These are phyloP conservation scores for Nomada flava DNA, from an alignment of 2,888 invertebrate genomes.

Conservation along the genomic window DNA sequence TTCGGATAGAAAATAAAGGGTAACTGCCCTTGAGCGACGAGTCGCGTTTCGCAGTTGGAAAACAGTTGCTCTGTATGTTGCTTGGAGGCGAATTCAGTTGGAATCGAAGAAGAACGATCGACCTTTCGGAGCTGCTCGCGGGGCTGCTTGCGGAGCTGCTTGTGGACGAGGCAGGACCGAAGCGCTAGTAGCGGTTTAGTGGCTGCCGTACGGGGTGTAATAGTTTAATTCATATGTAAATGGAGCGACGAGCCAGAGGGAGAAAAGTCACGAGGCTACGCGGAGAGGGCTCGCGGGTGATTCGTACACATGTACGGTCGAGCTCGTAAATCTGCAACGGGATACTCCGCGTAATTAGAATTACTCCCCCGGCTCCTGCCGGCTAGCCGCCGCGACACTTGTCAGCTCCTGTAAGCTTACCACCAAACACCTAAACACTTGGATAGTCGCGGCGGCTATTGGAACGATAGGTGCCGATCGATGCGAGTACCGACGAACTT, in stretches of 20 bases:
- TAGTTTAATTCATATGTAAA: constrained; percentile 82
- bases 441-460: too few relatives aligned
- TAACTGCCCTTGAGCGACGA: constrained; percentile 24
- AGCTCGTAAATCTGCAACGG: constrained; percentile 82
- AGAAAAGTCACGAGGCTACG: constrained; percentile 51
- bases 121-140: too few relatives aligned
- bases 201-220: constrained; percentile 71
- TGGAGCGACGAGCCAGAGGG: constrained; percentile 73
- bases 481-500: too few relatives aligned
- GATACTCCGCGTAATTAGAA: constrained; percentile 81
- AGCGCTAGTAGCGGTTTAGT: constrained; percentile 18
- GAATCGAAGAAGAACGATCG: neutral
- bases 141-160: neutral
- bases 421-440: too few relatives aligned
- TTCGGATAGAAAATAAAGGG: constrained; percentile 62
- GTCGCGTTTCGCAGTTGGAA: neutral
- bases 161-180: neutral
- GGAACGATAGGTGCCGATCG: too few relatives aligned
- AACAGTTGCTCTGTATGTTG: neutral
- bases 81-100: neutral
- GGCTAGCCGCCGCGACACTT: constrained; percentile 56
- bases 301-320: constrained; percentile 72
- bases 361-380: constrained; percentile 70
- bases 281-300: constrained; percentile 56
- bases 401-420: neutral